Evolutionary conservation across 2,888 invertebrate species (phyloP), one percentile per base, ranked within the genome.

Genomic region (Schizaphis graminum): DNA sequence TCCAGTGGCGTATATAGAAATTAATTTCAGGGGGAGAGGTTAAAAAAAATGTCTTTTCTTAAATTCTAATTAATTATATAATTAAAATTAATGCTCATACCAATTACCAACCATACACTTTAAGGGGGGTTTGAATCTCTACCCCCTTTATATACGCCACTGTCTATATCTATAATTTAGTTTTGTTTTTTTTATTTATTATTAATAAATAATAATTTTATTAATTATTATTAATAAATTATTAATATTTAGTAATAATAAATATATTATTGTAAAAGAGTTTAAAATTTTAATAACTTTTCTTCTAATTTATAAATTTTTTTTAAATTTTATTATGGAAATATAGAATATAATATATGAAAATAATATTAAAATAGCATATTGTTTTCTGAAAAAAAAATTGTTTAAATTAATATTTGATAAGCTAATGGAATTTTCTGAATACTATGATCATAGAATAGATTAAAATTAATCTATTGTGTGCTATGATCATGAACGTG

Each of bases 351-450:
- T 77, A 77, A n/a, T n/a, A n/a, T n/a, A n/a, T 35, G 8, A 77
- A 77, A 35, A 67, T 8, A 77, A 77, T 35, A 77, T 35, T 77
- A 21, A 35, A 57, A 26, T 57, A 8, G 1, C 3, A 35, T 41
- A 77, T 35, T 35, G 47, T 87, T 87, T 87, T 57, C 1, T 13
- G 1, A 56, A 57, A 89, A 53, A 89, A 41, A 89, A 89, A 28
- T 57, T 89, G 28, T 89, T 61, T 57, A 44, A n/a, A 57, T 89
- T 44, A 44, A 61, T 28, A 10, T 57, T 0, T 57, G 53, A 84
- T 53, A 91, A 84, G 41, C 85, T 44, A 28, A 5, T 56, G 56
- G 44, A 89, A 89, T 89, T 57, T 89, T 44, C 44, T 89, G 61
- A 61, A 47, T 89, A 89, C 56, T 89, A 41, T 89, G 89, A 61